A percentile compares a stretch with the other conserved stretches of the same genome.
These are phyloP conservation scores for Diachasma alloeum DNA, from an alignment of 1,140 invertebrate species.

Conservation along the genomic window DNA sequence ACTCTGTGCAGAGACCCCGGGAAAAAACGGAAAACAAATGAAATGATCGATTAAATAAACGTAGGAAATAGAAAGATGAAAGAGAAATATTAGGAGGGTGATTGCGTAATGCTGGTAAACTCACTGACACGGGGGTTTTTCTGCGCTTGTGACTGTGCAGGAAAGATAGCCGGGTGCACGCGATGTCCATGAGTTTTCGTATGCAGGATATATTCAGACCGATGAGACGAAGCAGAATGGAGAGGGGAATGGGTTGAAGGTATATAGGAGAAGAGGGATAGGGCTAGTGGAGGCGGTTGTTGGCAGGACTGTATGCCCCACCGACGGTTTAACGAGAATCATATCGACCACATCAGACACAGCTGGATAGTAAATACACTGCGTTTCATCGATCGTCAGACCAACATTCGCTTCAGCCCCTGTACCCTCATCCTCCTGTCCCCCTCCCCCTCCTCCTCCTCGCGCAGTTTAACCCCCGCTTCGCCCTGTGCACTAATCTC, in stretches of 20 bases:
- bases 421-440: background rate
- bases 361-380: constrained; percentile 45
- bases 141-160: background rate
- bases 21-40: background rate
- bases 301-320: background rate
- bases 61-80: background rate
- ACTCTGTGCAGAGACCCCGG: background rate
- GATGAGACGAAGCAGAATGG: background rate
- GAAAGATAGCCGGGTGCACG: constrained; percentile 20
- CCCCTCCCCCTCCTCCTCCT: background rate
- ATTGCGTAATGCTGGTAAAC: constrained; percentile 1
- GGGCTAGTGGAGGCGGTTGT: background rate
- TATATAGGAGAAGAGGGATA: background rate
- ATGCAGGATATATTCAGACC: constrained; percentile 10
- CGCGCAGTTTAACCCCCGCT: background rate
- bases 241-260: background rate
- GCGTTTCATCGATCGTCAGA: constrained; percentile 32
- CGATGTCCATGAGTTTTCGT: constrained; percentile 26
- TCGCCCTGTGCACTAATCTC: background rate
- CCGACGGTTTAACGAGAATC: constrained; percentile 46
- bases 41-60: background rate
- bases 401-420: background rate
- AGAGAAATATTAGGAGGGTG: background rate
- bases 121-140: background rate
- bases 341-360: constrained; percentile 48